Evolutionary conservation across 2,888 invertebrate genomes (phyloP), one percentile per base, ranked within the genome.

Genomic region (Drosophila pseudotalamancana): DNA sequence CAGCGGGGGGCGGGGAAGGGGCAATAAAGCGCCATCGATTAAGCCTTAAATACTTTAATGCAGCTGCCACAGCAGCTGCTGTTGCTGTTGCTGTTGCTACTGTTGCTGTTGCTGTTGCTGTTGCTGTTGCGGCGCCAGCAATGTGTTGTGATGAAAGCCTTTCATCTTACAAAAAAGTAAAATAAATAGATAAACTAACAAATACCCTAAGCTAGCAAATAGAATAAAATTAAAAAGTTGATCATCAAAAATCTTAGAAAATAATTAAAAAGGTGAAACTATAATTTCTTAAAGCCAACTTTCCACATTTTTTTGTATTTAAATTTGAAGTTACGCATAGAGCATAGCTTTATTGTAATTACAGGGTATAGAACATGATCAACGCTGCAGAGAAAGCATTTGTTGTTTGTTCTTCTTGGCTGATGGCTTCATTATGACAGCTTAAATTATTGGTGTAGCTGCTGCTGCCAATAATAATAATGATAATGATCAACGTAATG

Each of bases 11-110:
- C 54, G 39, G 46, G 27, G 37, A 56, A 16, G 43, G 27, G 43
- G 61, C 55, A 62, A 69, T 60, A 72, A 72, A 79, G 77, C 73
- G 66, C 87, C 75, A 82, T 81, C 85, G 81, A 82, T 82, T 87
- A 82, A 87, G 81, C 72, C 68, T 72, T 72, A 76, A 74, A 67
- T 72, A 55, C 77, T 73, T 66, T 67, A 66, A 71, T 60, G 72
- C 43, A 43, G 60, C 55, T 50, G 43, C 73, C 37, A 12, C 23
- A 40, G 40, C 43, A 25, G 46, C 34, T 31, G 50, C 43, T 11
- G 27, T 34, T 34, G 43, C 48, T 14, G 23, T 9, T 43, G 37
- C 19, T 25, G 25, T n/a, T n/a, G n/a, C n/a, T n/a, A n/a, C n/a
- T n/a, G n/a, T n/a, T n/a, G 46, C 34, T 31, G 50, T 37, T 11